These are phyloP conservation scores for Nomada goodeniana DNA, from an alignment of 2,888 invertebrate species.

Conservation along the genomic window DNA sequence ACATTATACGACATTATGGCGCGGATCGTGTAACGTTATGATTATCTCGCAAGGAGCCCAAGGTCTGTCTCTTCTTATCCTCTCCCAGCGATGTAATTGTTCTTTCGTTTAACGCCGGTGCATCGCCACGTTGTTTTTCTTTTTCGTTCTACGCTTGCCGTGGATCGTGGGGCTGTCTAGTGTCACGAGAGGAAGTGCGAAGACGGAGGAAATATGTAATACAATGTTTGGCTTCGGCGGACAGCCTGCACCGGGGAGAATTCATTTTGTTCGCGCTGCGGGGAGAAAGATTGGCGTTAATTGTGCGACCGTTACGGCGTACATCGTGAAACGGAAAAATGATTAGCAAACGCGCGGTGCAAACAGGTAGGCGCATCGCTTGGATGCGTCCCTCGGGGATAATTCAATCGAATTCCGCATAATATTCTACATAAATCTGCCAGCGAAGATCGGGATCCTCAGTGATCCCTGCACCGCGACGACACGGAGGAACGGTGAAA, in stretches of 20 bases:
- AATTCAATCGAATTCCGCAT: no score
- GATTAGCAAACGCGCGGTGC: no score
- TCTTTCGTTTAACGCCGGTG: constrained; percentile 71
- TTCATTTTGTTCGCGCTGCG: no score
- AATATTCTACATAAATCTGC: no score
- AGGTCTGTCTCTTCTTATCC: constrained; percentile 78
- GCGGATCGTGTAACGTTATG: constrained; percentile 81
- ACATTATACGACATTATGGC: constrained; percentile 80
- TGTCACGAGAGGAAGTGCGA: background rate
- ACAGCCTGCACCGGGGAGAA: no score
- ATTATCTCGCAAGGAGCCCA: constrained; percentile 84
- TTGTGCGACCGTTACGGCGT: no score
- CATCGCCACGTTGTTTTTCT: constrained; percentile 33
- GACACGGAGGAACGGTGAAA: background rate
- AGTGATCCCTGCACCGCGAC: no score
- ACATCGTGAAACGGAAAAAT: no score
- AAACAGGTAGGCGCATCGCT: no score
- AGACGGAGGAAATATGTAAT: background rate
- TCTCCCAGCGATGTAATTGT: constrained; percentile 75
- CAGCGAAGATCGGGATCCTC: no score
- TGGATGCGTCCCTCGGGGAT: no score
- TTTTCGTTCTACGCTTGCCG: background rate
- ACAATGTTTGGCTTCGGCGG: background rate
- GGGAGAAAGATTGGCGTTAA: no score
- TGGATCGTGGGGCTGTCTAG: background rate